Base-by-base conservation (phyloP, 2,113 vertebrate species). In the Bujurquina vittata region DNA sequence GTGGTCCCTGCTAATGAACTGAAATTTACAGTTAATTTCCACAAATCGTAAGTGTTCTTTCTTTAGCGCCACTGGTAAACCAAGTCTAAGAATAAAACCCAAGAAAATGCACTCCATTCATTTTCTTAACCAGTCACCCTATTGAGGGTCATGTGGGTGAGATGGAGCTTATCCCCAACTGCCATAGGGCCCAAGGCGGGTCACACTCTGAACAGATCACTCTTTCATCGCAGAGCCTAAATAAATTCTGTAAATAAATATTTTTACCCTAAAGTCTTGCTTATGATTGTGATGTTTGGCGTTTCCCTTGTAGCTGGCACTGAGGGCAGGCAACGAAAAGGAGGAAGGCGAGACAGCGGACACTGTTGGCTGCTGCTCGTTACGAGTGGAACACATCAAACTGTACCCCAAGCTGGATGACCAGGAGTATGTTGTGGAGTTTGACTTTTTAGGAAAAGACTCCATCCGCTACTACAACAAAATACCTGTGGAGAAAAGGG, bases 401-500 rank as follows among this genome's bases (percentile, higher is more conserved):
- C 96, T 99, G 63, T 96, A 97, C 85, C 94, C 97, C 33, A 97
- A 98, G 76, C 20, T 98, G 92, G 97, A 99, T 2, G 97, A 97
- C 29, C 97, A 98, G 94, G 97, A 99, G 93, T 99, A 96, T 1
- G 96, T 99, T 92, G 98, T 99, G 77, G 98, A 99, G 93, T 98
- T 99, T 10, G 98, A 99, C 91, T 99, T 99, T 95, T 95, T 96
- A 22, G 98, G 98, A 67, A 99, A 99, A 89, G 98, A 99, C 85
- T 99, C 98, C 85, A 99, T 99, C 92, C 97, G 97, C 94, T 98
- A 99, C 94, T 99, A 99, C 95, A 99, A 99, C 95, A 99, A 98
- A 88, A 97, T 99, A 79, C 97, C 98, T 2, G 98, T 99, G 88
- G 98, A 99, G 89, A 99, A 99, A 90, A 96, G 98, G 96, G 98